A percentile compares a stretch with the other conserved stretches of the same genome.
These are phyloP conservation scores for Malthinus seriepunctatus DNA, from an alignment of 2,888 invertebrate genomes.

Conservation along the genomic window DNA sequence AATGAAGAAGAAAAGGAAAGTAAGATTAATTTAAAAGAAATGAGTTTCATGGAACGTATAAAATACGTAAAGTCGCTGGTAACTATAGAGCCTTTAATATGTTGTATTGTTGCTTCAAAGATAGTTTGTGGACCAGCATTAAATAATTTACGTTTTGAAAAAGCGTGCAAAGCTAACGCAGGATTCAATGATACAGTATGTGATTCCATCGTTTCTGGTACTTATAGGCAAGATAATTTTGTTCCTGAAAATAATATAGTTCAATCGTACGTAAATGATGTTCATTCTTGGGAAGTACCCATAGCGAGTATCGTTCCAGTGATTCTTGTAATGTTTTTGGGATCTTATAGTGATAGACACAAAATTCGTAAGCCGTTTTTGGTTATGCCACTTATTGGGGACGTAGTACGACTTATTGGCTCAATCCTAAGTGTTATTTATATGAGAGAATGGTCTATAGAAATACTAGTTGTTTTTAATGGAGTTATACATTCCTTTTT, in stretches of 20 bases:
- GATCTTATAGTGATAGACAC: constrained; percentile 52
- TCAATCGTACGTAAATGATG: constrained; percentile 55
- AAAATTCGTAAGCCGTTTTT: constrained; percentile 52
- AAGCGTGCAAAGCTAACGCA: constrained; percentile 60
- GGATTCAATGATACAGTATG: constrained; percentile 58
- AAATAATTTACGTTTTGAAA: constrained; percentile 60
- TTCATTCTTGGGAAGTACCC: constrained; percentile 49
- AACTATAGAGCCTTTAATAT: constrained; percentile 51
- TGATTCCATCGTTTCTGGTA: constrained; percentile 48
- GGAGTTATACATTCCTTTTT: constrained; percentile 60
- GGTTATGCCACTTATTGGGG: constrained; percentile 49
- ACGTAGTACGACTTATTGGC: constrained; percentile 56
- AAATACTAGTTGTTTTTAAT: constrained; percentile 58
- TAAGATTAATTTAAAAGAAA: constrained; percentile 7
- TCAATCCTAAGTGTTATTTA: constrained; percentile 59
- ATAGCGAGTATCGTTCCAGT: constrained; percentile 49
- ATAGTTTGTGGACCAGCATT: constrained; percentile 53
- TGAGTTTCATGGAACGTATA: constrained; percentile 6
- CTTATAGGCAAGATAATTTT: constrained; percentile 37
- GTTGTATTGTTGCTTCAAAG: constrained; percentile 44
- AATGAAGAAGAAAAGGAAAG: constrained; percentile 10
- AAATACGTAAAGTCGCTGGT: constrained; percentile 50
- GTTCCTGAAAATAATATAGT: constrained; percentile 54
- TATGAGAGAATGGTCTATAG: constrained; percentile 58
- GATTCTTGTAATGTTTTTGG: constrained; percentile 48